A percentile compares a stretch with the other conserved stretches of the same genome.
phyloP scores from a whole-genome alignment of 2,797 vertebrate species.

The Euphonia xanthogaster region DNA sequence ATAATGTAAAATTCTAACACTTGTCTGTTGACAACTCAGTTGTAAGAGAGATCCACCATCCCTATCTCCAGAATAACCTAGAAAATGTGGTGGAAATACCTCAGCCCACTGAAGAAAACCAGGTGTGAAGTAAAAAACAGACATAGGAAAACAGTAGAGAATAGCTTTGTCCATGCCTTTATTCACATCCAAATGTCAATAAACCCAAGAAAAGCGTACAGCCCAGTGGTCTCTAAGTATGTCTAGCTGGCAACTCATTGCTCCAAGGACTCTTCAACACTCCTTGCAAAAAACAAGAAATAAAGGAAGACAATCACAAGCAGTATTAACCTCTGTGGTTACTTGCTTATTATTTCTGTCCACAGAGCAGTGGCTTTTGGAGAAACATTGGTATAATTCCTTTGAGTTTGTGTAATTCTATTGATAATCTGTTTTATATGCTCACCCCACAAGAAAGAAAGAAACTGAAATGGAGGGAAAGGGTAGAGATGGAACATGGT shows the following conservation, averaged over 20 bases:
- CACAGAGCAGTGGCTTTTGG: not conserved
- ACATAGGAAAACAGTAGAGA: not conserved
- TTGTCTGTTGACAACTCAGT: not conserved
- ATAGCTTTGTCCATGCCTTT: not conserved
- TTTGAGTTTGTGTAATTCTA: not conserved
- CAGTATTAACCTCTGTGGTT: not conserved
- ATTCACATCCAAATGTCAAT: not conserved
- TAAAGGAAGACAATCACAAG: not conserved
- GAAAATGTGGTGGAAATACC: not conserved
- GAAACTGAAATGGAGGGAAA: not conserved
- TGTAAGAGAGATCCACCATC: not conserved
- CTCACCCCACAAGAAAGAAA: not conserved
- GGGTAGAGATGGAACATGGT: constrained; percentile 20
- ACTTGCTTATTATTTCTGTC: not conserved
- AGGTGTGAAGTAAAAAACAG: not conserved
- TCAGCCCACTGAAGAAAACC: not conserved
- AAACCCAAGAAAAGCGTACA: not conserved
- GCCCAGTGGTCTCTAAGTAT: not conserved
- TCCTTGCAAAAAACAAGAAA: not conserved
- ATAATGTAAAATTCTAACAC: not conserved
- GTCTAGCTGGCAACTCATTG: not conserved
- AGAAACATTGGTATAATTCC: not conserved
- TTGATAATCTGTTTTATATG: not conserved
- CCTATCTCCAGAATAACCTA: not conserved
- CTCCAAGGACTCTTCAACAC: not conserved